Evolutionary conservation across 2,797 vertebrate genomes (phyloP).

Genomic region (Sciurus vulgaris): DNA sequence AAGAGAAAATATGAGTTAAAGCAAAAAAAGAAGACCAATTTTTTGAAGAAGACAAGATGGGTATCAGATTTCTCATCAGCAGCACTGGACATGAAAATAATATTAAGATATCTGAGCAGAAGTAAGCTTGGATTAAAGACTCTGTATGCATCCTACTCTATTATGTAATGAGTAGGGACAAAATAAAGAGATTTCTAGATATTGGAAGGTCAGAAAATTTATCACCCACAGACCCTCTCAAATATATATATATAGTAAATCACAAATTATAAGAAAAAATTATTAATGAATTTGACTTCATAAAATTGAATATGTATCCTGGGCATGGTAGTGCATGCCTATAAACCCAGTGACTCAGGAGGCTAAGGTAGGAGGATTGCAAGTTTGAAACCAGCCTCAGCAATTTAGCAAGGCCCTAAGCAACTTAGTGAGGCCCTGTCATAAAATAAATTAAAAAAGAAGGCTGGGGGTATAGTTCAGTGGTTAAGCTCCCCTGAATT

Average conservation of each 20-base stretch:
- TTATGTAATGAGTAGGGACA: neutral
- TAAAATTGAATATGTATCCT: neutral
- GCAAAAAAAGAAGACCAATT: neutral
- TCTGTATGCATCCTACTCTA: neutral
- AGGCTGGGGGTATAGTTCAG: too few species aligned
- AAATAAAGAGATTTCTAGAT: neutral
- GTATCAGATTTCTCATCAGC: neutral
- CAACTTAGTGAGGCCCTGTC: too few species aligned
- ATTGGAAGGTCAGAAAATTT: neutral
- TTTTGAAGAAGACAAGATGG: neutral
- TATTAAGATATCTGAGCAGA: neutral
- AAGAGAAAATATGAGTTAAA: neutral
- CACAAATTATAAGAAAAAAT: neutral
- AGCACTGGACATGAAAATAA: neutral
- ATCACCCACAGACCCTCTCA: neutral
- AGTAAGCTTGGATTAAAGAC: neutral
- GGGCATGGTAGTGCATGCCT: too few species aligned
- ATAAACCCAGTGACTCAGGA: too few species aligned
- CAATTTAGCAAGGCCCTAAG: too few species aligned
- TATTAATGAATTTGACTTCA: neutral
- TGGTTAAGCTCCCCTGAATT: too few species aligned
- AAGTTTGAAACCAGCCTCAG: too few species aligned
- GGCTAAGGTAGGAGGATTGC: too few species aligned
- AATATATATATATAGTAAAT: neutral
- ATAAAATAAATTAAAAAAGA: too few species aligned